Percentiles rank a stretch among this genome's conserved stretches.
These are phyloP conservation scores for Calliphora vicina DNA, from an alignment of 1,140 invertebrate genomes.

Conservation along the genomic window DNA sequence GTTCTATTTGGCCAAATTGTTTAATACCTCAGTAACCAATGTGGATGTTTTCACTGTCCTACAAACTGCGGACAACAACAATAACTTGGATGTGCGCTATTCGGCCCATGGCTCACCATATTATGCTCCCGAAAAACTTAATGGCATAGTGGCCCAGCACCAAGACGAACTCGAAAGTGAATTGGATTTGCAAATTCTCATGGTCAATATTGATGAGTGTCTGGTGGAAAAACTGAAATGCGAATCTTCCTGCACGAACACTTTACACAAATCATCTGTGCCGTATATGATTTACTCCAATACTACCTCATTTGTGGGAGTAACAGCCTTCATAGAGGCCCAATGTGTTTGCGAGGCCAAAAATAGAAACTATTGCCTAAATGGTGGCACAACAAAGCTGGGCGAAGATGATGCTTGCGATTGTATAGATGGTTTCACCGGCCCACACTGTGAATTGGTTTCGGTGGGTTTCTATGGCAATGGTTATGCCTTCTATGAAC, in stretches of 20 bases:
- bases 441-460: conserved; percentile 89
- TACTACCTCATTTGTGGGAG: conserved; percentile 87
- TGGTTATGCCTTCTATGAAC: conserved; percentile 88
- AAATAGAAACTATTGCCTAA: conserved; percentile 70
- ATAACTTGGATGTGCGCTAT: conserved; percentile 82
- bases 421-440: conserved; percentile 77
- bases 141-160: conserved; percentile 76
- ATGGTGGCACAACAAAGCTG: conserved; percentile 71
- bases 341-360: conserved; percentile 74
- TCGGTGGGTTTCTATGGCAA: conserved; percentile 86
- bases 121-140: conserved; percentile 83
- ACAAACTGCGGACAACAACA: conserved; percentile 68
- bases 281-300: conserved; percentile 87
- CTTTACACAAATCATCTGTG: conserved; percentile 74
- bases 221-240: conserved; percentile 77
- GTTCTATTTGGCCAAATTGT: conserved; percentile 73
- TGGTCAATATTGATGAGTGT: conserved; percentile 90
- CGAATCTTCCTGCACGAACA: conserved; percentile 76
- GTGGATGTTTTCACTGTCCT: conserved; percentile 93
- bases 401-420: conserved; percentile 70
- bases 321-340: conserved; percentile 79
- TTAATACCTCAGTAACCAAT: conserved; percentile 80
- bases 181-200: conserved; percentile 76
- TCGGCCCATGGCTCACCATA: conserved; percentile 93
- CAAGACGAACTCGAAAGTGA: conserved; percentile 74